Conservation (phyloP, 1,140 invertebrate species). For the Paramacrobiotus metropolitanus region DNA sequence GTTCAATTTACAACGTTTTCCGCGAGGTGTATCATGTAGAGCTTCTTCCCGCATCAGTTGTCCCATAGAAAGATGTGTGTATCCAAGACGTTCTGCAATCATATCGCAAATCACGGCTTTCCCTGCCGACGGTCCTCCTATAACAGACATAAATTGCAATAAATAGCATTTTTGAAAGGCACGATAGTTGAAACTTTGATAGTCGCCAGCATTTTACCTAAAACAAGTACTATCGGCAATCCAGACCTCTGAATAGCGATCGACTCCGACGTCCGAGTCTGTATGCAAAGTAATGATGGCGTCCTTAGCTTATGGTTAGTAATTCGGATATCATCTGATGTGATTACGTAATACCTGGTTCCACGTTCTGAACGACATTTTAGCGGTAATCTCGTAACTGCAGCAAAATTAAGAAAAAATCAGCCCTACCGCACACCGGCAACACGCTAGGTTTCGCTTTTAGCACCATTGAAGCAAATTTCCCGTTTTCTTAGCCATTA, state of each 20-base stretch:
- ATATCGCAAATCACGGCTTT: not conserved
- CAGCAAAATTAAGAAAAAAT: too few species aligned
- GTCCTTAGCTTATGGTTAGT: not conserved
- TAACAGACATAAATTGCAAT: not conserved
- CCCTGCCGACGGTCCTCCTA: not conserved
- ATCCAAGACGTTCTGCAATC: not conserved
- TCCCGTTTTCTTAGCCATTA: too few species aligned
- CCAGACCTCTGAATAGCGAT: not conserved
- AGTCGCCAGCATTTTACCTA: not conserved
- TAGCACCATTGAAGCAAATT: too few species aligned
- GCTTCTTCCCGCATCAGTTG: not conserved
- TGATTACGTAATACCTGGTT: not conserved
- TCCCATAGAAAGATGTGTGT: not conserved
- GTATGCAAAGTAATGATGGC: not conserved
- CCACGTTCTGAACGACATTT: not conserved
- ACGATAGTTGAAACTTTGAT: not conserved
- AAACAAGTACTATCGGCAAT: not conserved
- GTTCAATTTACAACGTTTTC: not conserved
- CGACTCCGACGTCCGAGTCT: not conserved
- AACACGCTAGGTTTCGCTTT: too few species aligned
- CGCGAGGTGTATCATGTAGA: not conserved
- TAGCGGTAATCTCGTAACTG: too few species aligned
- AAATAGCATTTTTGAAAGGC: not conserved
- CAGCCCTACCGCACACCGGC: too few species aligned
- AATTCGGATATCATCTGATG: not conserved